Evolutionary conservation across 2,113 vertebrate genomes (phyloP).

Genomic region (Jaculus jaculus): DNA sequence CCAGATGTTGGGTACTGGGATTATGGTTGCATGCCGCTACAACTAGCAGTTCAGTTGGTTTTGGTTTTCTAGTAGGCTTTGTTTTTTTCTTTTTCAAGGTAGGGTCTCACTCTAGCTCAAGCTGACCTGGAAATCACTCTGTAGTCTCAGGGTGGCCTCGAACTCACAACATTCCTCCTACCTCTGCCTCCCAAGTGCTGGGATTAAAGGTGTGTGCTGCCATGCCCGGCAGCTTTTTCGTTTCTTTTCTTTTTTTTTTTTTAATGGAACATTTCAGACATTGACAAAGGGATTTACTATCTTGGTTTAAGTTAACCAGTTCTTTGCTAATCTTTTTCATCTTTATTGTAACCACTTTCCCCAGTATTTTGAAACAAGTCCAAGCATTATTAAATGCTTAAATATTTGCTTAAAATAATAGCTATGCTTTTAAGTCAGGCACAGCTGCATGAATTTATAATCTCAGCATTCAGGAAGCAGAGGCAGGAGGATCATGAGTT

Average conservation of each 20-base stretch:
- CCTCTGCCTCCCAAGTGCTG: no score
- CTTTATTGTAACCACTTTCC: neutral
- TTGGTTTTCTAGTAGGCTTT: no score
- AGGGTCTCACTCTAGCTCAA: no score
- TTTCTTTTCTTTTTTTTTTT: neutral
- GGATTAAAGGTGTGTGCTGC: no score
- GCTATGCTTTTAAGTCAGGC: no score
- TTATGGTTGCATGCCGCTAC: neutral
- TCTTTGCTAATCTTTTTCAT: conserved; percentile 25
- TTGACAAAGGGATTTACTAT: neutral
- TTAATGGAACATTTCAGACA: neutral
- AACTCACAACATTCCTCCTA: no score
- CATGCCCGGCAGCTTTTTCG: no score
- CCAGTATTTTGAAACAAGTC: conserved; percentile 27
- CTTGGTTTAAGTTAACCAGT: neutral
- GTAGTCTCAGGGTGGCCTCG: no score
- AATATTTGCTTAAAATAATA: neutral
- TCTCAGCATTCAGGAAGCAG: no score
- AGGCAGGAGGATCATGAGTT: no score
- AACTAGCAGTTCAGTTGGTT: neutral
- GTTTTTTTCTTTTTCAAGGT: neutral
- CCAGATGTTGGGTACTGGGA: neutral
- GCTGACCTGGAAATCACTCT: no score
- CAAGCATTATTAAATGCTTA: neutral
- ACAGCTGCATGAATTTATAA: no score